phyloP scores from a whole-genome alignment of 2,797 vertebrate genomes.

The Enteromius fasciolatus region DNA sequence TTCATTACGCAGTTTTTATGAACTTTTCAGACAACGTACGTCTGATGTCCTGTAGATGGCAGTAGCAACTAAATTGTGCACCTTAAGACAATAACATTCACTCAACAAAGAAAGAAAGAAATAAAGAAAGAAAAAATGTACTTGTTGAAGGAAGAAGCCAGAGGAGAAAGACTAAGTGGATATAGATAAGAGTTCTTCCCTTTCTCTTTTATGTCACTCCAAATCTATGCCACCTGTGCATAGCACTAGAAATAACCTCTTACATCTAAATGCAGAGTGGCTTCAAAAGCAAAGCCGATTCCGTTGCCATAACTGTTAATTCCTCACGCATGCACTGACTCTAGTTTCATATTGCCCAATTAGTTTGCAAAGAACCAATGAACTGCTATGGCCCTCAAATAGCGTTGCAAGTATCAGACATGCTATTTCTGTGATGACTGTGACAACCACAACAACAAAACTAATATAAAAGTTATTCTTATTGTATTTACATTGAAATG shows the following conservation, averaged over 20 bases:
- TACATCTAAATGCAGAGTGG: slow-evolving; percentile 13
- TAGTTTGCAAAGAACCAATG: not conserved
- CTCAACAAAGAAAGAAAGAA: not conserved
- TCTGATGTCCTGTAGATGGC: slow-evolving; percentile 38
- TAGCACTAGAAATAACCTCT: slow-evolving; percentile 24
- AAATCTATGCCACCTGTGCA: slow-evolving; percentile 27
- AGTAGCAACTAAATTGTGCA: slow-evolving; percentile 5
- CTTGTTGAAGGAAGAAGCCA: not conserved
- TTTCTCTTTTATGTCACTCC: not conserved
- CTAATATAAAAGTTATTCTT: not conserved
- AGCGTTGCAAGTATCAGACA: not conserved
- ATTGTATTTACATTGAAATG: not conserved
- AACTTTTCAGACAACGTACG: not conserved
- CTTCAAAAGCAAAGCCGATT: slow-evolving; percentile 23
- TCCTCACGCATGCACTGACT: slow-evolving; percentile 10
- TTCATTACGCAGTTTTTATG: not conserved
- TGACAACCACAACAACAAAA: not conserved
- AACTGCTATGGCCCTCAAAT: not conserved
- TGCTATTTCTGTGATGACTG: not conserved
- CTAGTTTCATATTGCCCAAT: not conserved
- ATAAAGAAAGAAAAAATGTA: not conserved
- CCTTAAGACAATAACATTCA: not conserved
- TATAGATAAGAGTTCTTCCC: not conserved
- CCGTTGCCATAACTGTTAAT: not conserved
- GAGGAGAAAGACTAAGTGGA: not conserved